These are phyloP conservation scores for Cervus canadensis DNA, from an alignment of 2,113 vertebrate species.

Conservation along the genomic window DNA sequence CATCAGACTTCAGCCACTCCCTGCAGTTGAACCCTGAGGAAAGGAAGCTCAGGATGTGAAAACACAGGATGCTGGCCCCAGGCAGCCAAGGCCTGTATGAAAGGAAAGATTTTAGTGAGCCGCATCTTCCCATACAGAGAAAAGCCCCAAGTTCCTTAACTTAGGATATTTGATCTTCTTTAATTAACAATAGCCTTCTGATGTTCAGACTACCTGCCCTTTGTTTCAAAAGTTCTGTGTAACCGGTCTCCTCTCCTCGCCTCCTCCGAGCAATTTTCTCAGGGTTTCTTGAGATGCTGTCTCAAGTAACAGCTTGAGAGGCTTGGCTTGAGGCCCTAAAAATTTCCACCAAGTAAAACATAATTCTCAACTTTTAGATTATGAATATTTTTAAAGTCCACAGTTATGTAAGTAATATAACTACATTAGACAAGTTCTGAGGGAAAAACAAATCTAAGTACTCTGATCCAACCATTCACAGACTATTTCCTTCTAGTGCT, in stretches of 20 bases:
- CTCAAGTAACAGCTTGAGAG: not conserved
- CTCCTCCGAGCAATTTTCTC: not conserved
- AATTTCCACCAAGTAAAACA: not conserved
- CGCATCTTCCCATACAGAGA: not conserved
- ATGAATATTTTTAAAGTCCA: not conserved
- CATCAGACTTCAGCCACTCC: not conserved
- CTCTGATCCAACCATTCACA: not conserved
- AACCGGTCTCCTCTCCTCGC: not conserved
- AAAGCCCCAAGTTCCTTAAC: not conserved
- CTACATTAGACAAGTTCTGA: not conserved
- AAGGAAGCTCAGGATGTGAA: not conserved
- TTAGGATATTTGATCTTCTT: not conserved
- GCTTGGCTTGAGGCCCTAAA: not conserved
- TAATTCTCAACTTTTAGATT: not conserved
- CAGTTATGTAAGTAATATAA: not conserved
- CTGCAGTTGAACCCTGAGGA: not conserved
- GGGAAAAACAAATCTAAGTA: not conserved
- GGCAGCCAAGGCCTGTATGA: fast-evolving
- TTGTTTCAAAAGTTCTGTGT: not conserved
- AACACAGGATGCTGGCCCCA: not conserved
- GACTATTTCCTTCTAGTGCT: not conserved
- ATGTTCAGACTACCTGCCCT: not conserved
- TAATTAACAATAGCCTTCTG: not conserved
- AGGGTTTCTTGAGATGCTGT: not conserved
- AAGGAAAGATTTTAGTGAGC: not conserved